Evolutionary conservation across 2,113 vertebrate species (phyloP).

Genomic region (Hiodon tergisus): DNA sequence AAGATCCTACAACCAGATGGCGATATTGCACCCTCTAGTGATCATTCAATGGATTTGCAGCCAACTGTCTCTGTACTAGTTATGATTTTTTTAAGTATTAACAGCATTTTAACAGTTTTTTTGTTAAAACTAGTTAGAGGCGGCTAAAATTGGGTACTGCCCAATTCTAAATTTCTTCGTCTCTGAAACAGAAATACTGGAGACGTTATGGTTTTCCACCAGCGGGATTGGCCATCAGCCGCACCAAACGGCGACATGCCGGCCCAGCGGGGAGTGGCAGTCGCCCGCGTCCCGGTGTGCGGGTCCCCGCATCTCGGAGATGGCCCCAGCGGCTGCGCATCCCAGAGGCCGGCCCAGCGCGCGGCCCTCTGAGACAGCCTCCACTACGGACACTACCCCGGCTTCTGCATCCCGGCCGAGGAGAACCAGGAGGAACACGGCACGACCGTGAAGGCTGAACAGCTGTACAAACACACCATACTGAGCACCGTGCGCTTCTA

Average conservation of each 20-base stretch:
- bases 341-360: conserved; percentile 52
- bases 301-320: conserved; percentile 67
- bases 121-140: no score
- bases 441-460: conserved; percentile 71
- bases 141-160: no score
- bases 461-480: conserved; percentile 62
- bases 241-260: conserved; percentile 14
- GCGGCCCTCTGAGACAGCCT: conserved; percentile 67
- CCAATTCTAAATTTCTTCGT: no score
- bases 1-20: no score
- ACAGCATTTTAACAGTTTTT: no score
- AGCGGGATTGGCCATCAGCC: conserved; percentile 53
- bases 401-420: conserved; percentile 92
- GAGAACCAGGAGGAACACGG: conserved; percentile 82
- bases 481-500: conserved; percentile 74
- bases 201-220: conserved; percentile 60
- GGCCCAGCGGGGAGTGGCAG: conserved; percentile 25
- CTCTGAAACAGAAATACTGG: conserved; percentile 36
- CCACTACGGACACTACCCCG: conserved; percentile 88
- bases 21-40: no score
- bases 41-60: no score
- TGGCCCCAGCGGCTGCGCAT: conserved; percentile 73
- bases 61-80: no score
- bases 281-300: conserved; percentile 36
- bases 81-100: no score